Evolutionary conservation across 2,113 vertebrate species (phyloP).

Genomic region (Taxidea taxus): DNA sequence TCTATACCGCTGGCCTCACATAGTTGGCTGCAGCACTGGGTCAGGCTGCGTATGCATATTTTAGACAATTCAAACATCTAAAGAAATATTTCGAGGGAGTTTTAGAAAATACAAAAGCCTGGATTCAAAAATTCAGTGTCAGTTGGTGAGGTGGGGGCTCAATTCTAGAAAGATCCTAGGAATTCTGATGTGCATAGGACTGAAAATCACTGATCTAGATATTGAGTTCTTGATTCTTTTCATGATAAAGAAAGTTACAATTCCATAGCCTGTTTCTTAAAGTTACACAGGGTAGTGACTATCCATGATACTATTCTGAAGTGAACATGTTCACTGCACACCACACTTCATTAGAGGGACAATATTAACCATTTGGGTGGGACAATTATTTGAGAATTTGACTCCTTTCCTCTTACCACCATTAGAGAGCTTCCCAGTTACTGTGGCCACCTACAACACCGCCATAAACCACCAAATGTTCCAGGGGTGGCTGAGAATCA

Average conservation of each 20-base stretch:
- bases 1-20: background rate
- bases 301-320: background rate
- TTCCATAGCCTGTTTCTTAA: background rate
- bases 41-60: background rate
- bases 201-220: background rate
- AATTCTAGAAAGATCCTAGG: background rate
- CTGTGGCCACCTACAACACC: background rate
- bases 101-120: background rate
- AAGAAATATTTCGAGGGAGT: background rate
- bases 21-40: background rate
- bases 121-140: background rate
- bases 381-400: background rate
- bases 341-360: background rate
- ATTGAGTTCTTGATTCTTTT: background rate
- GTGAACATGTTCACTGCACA: background rate
- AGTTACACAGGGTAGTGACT: background rate
- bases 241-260: background rate
- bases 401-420: background rate
- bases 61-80: background rate
- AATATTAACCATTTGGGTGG: background rate
- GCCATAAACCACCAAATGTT: background rate
- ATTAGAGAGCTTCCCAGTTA: background rate
- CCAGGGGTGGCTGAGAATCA: background rate
- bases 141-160: background rate
- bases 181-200: background rate